A percentile compares a stretch with the other conserved stretches of the same genome.
phyloP scores from a whole-genome alignment of 2,888 invertebrate species.

The Gnatocerus cornutus region DNA sequence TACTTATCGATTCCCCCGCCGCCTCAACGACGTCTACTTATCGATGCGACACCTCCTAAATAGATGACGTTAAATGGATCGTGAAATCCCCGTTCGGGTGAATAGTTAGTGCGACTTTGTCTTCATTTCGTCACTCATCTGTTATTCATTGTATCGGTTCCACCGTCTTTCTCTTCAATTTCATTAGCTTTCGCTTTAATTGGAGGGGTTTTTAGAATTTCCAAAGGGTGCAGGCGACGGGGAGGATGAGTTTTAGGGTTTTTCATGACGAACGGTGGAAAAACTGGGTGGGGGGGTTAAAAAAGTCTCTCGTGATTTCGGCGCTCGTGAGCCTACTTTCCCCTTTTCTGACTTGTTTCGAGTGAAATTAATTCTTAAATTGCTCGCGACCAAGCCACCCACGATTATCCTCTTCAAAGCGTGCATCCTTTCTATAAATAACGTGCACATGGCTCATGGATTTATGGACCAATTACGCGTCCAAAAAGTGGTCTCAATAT shows the following conservation, averaged over 20 bases:
- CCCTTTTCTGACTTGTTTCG: no score
- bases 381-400: neutral
- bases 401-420: slow-evolving; percentile 26
- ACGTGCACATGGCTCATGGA: slow-evolving; percentile 18
- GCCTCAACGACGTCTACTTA: slow-evolving; percentile 22
- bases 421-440: slow-evolving; percentile 43
- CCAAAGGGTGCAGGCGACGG: no score
- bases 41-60: slow-evolving; percentile 48
- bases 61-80: slow-evolving; percentile 61
- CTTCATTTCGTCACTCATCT: slow-evolving; percentile 68
- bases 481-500: slow-evolving; percentile 28
- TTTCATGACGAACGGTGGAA: no score
- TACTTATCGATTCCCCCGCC: slow-evolving; percentile 11
- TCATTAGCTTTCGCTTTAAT: slow-evolving; percentile 55
- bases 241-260: no score
- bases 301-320: no score
- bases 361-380: no score
- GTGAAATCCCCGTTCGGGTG: slow-evolving; percentile 62
- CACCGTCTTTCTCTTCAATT: slow-evolving; percentile 58
- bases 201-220: neutral
- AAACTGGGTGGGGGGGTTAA: no score
- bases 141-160: slow-evolving; percentile 69
- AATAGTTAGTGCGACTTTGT: slow-evolving; percentile 65
- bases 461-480: slow-evolving; percentile 36
- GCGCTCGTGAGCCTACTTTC: no score